Percentiles rank a stretch among this genome's conserved stretches.
phyloP scores from a whole-genome alignment of 2,888 invertebrate genomes.

The Pollenia labialis region DNA sequence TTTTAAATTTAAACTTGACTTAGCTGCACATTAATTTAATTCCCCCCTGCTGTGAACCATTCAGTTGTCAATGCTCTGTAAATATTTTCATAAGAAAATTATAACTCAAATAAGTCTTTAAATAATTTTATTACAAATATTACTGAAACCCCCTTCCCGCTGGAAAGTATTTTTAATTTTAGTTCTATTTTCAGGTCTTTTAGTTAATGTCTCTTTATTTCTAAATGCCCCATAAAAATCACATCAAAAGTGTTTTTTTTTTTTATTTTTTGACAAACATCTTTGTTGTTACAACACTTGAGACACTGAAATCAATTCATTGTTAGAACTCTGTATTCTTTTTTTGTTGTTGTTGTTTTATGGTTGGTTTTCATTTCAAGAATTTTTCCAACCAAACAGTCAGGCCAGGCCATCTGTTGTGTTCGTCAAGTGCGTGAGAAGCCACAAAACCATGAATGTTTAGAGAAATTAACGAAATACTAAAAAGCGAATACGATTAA shows the following conservation, averaged over 20 bases:
- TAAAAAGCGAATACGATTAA: background rate
- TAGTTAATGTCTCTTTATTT: conserved; percentile 4
- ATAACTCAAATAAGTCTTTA: too few relatives aligned
- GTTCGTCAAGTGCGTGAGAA: conserved; percentile 29
- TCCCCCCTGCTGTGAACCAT: too few relatives aligned
- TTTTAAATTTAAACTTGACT: too few relatives aligned
- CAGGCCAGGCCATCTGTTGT: background rate
- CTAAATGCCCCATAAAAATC: conserved; percentile 43
- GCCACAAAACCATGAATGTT: conserved; percentile 5
- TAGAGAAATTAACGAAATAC: background rate
- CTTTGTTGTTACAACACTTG: conserved; percentile 44
- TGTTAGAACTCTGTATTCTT: conserved; percentile 27
- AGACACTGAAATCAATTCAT: conserved; percentile 58
- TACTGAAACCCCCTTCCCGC: background rate
- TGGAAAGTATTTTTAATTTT: background rate
- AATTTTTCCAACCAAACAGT: background rate
- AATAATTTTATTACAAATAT: too few relatives aligned
- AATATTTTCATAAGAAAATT: too few relatives aligned
- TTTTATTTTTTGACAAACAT: background rate
- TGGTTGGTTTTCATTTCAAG: background rate
- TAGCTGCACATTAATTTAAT: too few relatives aligned
- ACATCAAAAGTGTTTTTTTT: conserved; percentile 23
- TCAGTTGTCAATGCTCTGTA: too few relatives aligned
- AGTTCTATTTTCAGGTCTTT: background rate
- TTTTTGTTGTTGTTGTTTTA: background rate